Base-by-base conservation (phyloP, 2,113 vertebrate species). In the Megaleporinus macrocephalus region DNA sequence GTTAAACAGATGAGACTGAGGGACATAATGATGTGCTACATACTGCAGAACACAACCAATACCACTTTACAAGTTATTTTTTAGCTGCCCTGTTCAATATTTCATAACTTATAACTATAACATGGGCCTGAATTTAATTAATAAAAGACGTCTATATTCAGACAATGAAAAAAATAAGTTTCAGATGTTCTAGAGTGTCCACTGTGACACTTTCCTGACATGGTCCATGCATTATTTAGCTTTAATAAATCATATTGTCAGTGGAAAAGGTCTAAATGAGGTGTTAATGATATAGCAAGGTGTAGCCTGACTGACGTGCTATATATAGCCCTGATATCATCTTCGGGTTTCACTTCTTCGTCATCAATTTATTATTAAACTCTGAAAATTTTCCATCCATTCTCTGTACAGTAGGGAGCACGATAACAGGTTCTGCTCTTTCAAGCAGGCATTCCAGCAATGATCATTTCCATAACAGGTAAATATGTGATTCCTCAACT, bases 221-320 rank as follows among this genome's bases (percentile, higher is more conserved):
- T 81, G 65, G 33, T 44, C 59, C 73, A 44, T 83, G 36, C 27
- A 83, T 78, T 36, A 71, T 81, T 75, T 15, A 75, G 74, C 1
- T 26, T 33, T 24, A 75, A 75, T 75, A 24, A 81, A 68, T 81
- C 61, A 68, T 29, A 75, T 26, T 75, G 62, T 68, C 79, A 81
- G 61, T 16, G 62, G 4, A 6, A 33, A 65, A 75, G 79, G 18
- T 15, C 72, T 81, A 75, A n/a, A 81, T 33, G 30, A 68, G 12
- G 18, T 55, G 18, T 5, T 55, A 55, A 55, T 55, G 53, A 55
- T 55, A 55, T 5, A 55, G 5, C 30, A 10, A 12, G 18, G 53
- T 53, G 59, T 29, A 11, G 33, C 15, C 47, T 73, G 71, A 55
- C 51, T 26, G 53, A 26, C 15, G 55, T 81, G 44, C 72, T 72